Conservation (phyloP, 2,888 invertebrate species). For the Cryptocheilus praepositus region DNA sequence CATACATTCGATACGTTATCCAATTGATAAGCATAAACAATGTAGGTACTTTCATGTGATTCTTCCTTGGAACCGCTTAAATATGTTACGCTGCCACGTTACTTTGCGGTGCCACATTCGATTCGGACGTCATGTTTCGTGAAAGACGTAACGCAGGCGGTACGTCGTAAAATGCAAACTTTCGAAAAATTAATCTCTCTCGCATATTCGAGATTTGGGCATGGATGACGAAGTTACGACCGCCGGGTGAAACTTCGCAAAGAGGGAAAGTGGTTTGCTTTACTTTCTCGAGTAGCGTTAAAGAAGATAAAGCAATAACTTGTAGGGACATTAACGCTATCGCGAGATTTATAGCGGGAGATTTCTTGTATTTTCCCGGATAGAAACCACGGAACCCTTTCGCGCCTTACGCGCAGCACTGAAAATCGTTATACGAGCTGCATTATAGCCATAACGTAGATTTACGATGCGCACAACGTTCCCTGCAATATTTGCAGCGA, state of each 20-base stretch:
- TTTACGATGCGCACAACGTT: constrained; percentile 48
- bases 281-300: not conserved
- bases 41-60: too few relatives aligned
- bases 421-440: constrained; percentile 41
- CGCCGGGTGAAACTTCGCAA: not conserved
- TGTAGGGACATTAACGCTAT: constrained; percentile 15
- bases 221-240: not conserved
- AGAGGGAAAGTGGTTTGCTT: not conserved
- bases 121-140: too few relatives aligned
- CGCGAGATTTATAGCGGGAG: constrained; percentile 18
- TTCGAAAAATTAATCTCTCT: too few relatives aligned
- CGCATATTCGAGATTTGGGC: too few relatives aligned
- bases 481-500: constrained; percentile 53
- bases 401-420: constrained; percentile 33
- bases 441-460: constrained; percentile 47
- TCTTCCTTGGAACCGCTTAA: too few relatives aligned
- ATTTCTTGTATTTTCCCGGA: constrained; percentile 25
- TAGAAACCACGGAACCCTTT: constrained; percentile 31
- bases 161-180: too few relatives aligned
- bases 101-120: too few relatives aligned
- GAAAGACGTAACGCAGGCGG: too few relatives aligned
- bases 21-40: too few relatives aligned
- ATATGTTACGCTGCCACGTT: too few relatives aligned
- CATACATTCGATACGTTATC: too few relatives aligned
- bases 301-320: constrained; percentile 24